phyloP scores from a whole-genome alignment of 2,113 vertebrate genomes.

The Cettia cetti region DNA sequence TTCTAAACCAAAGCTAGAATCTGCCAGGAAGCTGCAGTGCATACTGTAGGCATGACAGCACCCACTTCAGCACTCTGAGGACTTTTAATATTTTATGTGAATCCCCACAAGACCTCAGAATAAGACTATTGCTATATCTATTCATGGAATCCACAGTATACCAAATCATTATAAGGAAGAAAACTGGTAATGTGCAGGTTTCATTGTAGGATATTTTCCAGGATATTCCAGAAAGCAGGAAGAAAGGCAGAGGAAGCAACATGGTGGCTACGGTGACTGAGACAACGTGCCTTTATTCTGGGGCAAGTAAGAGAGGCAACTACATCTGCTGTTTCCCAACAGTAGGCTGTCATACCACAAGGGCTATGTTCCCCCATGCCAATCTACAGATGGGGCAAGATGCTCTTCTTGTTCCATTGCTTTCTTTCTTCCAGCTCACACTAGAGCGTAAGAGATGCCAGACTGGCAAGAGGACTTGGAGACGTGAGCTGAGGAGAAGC shows the following conservation, averaged over 20 bases:
- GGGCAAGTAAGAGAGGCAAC: background rate
- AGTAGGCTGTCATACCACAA: background rate
- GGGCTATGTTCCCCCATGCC: accelerated
- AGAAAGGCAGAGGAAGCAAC: background rate
- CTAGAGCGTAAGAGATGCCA: background rate
- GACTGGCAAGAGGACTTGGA: background rate
- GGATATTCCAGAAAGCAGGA: background rate
- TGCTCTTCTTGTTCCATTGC: background rate
- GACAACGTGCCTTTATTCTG: accelerated
- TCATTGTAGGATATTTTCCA: background rate
- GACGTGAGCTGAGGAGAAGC: background rate
- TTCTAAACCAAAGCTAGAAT: background rate
- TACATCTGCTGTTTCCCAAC: background rate
- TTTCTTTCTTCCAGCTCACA: background rate
- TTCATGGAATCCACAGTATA: background rate
- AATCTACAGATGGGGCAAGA: background rate
- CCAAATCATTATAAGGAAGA: background rate
- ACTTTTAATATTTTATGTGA: background rate
- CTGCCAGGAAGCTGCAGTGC: background rate
- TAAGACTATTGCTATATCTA: background rate
- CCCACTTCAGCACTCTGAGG: background rate
- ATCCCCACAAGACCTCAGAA: background rate
- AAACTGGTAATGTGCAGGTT: background rate
- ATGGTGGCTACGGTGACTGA: background rate
- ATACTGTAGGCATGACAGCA: background rate